A percentile compares a stretch with the other conserved stretches of the same genome.
These are phyloP conservation scores for Microplitis demolitor DNA, from an alignment of 1,140 invertebrate genomes.

Conservation along the genomic window DNA sequence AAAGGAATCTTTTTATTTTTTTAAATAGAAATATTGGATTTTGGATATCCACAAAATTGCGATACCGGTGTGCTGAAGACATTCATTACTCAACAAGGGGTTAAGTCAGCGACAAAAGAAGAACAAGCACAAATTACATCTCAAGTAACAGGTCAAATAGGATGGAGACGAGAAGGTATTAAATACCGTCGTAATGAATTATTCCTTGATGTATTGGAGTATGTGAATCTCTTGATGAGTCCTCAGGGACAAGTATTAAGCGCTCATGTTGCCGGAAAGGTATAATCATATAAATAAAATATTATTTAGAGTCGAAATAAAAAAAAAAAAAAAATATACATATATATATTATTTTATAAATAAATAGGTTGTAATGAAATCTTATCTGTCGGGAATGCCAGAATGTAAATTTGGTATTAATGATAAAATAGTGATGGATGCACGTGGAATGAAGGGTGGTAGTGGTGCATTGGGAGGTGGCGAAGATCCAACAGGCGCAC, in stretches of 20 bases:
- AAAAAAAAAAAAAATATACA: too few relatives aligned
- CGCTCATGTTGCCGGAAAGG: conserved; percentile 97
- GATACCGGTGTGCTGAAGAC: conserved; percentile 99
- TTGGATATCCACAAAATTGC: conserved; percentile 99
- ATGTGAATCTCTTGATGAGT: conserved; percentile 99
- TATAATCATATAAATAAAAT: conserved; percentile 25
- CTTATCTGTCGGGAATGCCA: conserved; percentile 99
- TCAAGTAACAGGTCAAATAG: conserved; percentile 98
- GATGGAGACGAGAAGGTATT: conserved; percentile 99
- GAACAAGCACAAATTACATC: conserved; percentile 99
- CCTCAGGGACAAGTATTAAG: conserved; percentile 99
- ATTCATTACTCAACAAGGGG: conserved; percentile 99
- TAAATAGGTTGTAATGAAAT: conserved; percentile 95
- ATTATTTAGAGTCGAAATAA: neutral
- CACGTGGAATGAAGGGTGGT: conserved; percentile 82
- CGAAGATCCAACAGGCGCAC: conserved; percentile 82
- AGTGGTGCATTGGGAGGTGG: conserved; percentile 65
- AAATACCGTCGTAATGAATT: conserved; percentile 99
- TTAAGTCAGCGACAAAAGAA: conserved; percentile 98
- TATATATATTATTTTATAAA: neutral
- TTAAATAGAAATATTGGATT: conserved; percentile 92
- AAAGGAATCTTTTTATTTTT: too few relatives aligned
- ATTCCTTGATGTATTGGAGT: conserved; percentile 98
- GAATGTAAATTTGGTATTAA: conserved; percentile 99
- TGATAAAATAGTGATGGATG: conserved; percentile 99